Evolutionary conservation across 2,888 invertebrate species (phyloP).

Genomic region (Limnephilus auricula): DNA sequence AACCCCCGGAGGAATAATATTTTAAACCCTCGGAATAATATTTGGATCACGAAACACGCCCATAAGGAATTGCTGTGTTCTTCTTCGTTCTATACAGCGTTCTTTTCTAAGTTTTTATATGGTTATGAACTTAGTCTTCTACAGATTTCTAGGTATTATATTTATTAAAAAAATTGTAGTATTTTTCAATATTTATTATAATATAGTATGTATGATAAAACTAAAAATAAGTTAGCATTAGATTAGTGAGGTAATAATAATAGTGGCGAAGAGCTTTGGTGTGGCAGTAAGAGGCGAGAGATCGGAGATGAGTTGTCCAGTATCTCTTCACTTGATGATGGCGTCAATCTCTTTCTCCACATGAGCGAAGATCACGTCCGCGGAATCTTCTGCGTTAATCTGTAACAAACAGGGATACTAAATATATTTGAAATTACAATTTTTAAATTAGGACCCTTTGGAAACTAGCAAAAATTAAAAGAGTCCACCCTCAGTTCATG

Average conservation of each 20-base stretch:
- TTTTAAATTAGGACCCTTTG: no score
- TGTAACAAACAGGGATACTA: constrained; percentile 72
- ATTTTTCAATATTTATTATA: neutral
- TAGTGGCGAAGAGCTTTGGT: constrained; percentile 35
- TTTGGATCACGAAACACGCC: no score
- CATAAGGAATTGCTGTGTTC: no score
- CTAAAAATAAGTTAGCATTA: constrained; percentile 54
- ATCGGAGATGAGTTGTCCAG: neutral
- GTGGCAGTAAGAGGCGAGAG: neutral
- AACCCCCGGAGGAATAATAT: no score
- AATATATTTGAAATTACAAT: neutral
- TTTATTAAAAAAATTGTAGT: neutral
- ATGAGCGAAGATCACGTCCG: constrained; percentile 87
- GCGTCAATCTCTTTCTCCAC: constrained; percentile 81
- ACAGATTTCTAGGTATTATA: neutral
- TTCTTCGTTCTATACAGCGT: no score
- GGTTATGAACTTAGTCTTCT: neutral
- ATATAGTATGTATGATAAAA: constrained; percentile 10
- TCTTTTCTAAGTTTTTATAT: no score
- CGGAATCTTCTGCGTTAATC: constrained; percentile 88
- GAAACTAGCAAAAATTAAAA: no score
- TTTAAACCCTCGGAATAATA: no score
- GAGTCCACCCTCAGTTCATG: no score
- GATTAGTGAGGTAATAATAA: constrained; percentile 58
- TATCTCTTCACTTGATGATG: constrained; percentile 68